Evolutionary conservation across 1,140 invertebrate genomes (phyloP), one percentile per base, ranked within the genome.

Genomic region (Zophobas morio): DNA sequence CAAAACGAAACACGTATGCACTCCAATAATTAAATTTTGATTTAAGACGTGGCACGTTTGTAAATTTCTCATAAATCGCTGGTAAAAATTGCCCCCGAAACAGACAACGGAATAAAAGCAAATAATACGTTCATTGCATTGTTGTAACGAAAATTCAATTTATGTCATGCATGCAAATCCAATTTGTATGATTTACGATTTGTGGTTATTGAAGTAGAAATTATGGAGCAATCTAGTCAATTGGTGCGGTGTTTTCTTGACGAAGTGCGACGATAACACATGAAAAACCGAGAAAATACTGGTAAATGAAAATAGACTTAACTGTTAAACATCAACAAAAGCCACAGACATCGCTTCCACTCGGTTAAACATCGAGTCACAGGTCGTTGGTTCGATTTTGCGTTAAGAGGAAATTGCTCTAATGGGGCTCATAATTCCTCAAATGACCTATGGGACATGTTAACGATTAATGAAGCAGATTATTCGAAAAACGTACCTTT

Each of bases 361-460:
- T 75, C 77, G 74, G 81, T 82, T 82, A 78, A 80, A 80, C 79
- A 72, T 75, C 79, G 79, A 78, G 53, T 60, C 77, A 81, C 81
- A 82, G 81, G 80, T 82, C 81, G 80, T 79, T 80, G 81, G 78
- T 82, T 82, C 80, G 80, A 81, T 81, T 82, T 75, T 75, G 75
- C 77, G 81, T 81, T 82, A 82, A 80, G 81, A 81, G 81, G 76
- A 82, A 82, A 82, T 82, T 81, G 81, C 78, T 79, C 81, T 82
- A 82, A 82, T 82, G 81, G 81, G 81, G 80, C 81, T 81, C 81
- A 82, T 82, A 82, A 82, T 82, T 82, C 75, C 77, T 71, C 78
- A 79, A 81, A 82, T 82, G 80, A 82, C 81, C 81, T 77, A 80
- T 81, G 66, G 78, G 77, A 78, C 70, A 78, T 77, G 76, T 75